phyloP scores from a whole-genome alignment of 2,797 vertebrate genomes.

The Petrocephalus schoutedeni region DNA sequence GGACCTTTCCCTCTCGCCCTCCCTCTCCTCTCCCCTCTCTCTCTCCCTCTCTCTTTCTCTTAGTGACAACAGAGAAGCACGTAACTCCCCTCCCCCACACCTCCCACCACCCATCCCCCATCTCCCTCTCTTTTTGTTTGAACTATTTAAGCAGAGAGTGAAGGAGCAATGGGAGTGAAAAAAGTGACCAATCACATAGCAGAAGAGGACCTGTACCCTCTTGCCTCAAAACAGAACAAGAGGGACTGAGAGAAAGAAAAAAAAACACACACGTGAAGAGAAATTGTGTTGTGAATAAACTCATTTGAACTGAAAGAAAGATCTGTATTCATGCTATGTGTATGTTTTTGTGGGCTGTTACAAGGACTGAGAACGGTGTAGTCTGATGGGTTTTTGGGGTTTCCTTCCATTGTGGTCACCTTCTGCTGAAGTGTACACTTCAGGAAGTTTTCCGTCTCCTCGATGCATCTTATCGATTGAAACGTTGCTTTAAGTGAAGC shows the following conservation, averaged over 20 bases:
- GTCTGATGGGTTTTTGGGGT: not conserved
- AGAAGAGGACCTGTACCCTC: conserved; percentile 14
- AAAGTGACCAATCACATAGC: conserved; percentile 57
- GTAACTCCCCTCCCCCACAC: conserved; percentile 51
- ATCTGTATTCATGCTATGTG: conserved; percentile 20
- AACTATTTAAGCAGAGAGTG: conserved; percentile 64
- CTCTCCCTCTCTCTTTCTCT: conserved; percentile 39
- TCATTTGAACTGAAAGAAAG: conserved; percentile 14
- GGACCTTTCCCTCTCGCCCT: conserved; percentile 49
- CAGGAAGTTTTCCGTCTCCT: not conserved
- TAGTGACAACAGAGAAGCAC: conserved; percentile 63
- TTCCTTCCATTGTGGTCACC: not conserved
- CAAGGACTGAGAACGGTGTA: not conserved
- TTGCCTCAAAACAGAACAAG: conserved; percentile 23
- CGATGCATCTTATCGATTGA: not conserved
- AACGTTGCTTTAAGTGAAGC: not conserved
- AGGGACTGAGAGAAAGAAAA: conserved; percentile 40
- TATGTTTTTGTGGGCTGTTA: not conserved
- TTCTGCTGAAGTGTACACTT: not conserved
- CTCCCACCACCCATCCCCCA: conserved; percentile 27
- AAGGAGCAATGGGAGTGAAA: conserved; percentile 28
- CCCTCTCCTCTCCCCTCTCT: conserved; percentile 35
- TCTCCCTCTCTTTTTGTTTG: conserved; percentile 62
- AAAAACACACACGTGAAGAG: conserved; percentile 29
- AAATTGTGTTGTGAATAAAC: not conserved